Conservation (phyloP, 2,113 vertebrate species). For the Chrysochloris asiatica region DNA sequence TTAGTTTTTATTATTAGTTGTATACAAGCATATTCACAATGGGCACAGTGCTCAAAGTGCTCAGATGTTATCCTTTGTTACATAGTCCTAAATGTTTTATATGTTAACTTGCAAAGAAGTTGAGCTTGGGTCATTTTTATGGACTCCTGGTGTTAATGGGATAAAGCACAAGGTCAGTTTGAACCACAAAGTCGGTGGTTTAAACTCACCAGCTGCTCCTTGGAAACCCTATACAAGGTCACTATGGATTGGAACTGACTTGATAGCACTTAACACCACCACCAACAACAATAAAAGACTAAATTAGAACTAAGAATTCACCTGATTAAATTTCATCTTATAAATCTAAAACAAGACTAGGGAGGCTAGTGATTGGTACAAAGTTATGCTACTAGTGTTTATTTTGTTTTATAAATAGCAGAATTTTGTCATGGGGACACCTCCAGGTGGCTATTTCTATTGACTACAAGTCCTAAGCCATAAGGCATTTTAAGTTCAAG, state of each 20-base stretch:
- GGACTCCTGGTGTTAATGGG: too few relatives aligned
- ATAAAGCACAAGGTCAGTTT: too few relatives aligned
- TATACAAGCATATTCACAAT: not conserved
- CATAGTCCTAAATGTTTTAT: constrained; percentile 16
- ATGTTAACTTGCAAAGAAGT: not conserved
- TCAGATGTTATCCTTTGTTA: not conserved
- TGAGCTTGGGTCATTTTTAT: constrained; percentile 18
- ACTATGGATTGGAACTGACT: too few relatives aligned
- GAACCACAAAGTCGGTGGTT: too few relatives aligned
- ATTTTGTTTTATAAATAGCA: constrained; percentile 23
- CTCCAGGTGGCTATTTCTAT: not conserved
- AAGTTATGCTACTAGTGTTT: not conserved
- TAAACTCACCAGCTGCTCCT: too few relatives aligned
- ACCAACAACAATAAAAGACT: too few relatives aligned
- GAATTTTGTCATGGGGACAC: not conserved
- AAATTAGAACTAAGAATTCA: constrained; percentile 29
- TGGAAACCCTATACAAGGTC: too few relatives aligned
- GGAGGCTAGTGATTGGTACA: too few relatives aligned
- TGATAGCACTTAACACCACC: too few relatives aligned
- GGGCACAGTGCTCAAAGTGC: not conserved
- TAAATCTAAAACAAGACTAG: not conserved
- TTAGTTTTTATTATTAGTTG: not conserved
- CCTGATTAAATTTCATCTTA: constrained; percentile 21
- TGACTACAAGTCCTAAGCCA: not conserved
- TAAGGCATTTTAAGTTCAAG: not conserved